phyloP scores from a whole-genome alignment of 2,113 vertebrate species.

The Colinus virginianus region DNA sequence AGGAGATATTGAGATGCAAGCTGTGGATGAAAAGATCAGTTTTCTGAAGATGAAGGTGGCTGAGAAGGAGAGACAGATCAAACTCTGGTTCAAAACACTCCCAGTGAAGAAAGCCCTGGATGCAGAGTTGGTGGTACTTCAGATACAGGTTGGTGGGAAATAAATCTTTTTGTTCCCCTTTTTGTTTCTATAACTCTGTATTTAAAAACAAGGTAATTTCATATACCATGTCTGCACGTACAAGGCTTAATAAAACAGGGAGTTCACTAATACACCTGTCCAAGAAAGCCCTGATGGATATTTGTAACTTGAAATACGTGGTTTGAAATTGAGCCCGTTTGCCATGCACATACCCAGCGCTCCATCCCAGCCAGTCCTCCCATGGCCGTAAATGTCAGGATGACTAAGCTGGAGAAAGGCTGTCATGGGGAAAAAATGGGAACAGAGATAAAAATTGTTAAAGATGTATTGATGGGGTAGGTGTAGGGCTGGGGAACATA shows the following conservation, averaged over 20 bases:
- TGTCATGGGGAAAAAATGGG: conserved; percentile 54
- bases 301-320: background rate
- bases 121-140: conserved; percentile 78
- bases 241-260: background rate
- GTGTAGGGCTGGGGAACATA: conserved; percentile 32
- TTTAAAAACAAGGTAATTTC: background rate
- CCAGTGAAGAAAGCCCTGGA: conserved; percentile 78
- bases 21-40: conserved; percentile 84
- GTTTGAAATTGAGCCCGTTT: background rate
- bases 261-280: background rate
- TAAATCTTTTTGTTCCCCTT: background rate
- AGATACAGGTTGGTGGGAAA: conserved; percentile 83
- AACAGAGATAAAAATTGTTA: conserved; percentile 23
- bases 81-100: conserved; percentile 73
- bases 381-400: conserved; percentile 24
- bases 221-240: no score
- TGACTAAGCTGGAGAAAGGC: conserved; percentile 46
- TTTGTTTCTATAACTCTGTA: background rate
- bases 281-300: background rate
- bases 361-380: background rate
- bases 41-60: conserved; percentile 81
- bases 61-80: conserved; percentile 84
- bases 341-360: background rate
- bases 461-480: conserved; percentile 42
- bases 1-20: conserved; percentile 79